phyloP scores from a whole-genome alignment of 1,140 invertebrate genomes.

The Heliconius hermathena region DNA sequence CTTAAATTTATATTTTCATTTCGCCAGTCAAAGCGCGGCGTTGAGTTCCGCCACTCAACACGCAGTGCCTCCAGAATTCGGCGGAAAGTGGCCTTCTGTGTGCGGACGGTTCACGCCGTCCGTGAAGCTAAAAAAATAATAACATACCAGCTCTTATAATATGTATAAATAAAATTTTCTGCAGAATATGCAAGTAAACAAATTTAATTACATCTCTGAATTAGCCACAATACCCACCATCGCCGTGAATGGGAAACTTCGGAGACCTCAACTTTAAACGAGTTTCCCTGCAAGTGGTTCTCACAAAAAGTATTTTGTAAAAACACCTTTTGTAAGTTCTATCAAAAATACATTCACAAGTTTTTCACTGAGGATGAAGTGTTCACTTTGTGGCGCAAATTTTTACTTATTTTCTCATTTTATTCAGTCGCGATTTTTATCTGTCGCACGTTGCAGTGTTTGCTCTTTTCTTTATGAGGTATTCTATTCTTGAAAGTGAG shows the following conservation, averaged over 20 bases:
- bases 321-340: conserved; percentile 52
- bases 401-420: conserved; percentile 27
- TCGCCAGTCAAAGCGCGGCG: too few relatives aligned
- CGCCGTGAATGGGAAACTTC: conserved; percentile 68
- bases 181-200: conserved; percentile 66
- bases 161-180: background rate
- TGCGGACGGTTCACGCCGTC: too few relatives aligned
- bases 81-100: too few relatives aligned
- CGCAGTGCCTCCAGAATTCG: too few relatives aligned
- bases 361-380: conserved; percentile 38
- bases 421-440: conserved; percentile 10
- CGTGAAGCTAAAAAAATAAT: background rate
- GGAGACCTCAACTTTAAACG: conserved; percentile 68
- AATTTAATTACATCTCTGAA: conserved; percentile 77
- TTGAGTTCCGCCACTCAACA: too few relatives aligned
- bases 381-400: conserved; percentile 32
- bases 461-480: background rate
- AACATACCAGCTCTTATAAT: background rate
- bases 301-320: conserved; percentile 57
- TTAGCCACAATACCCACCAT: conserved; percentile 73
- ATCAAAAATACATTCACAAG: conserved; percentile 43
- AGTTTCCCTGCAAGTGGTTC: conserved; percentile 58
- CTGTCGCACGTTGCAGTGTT: conserved; percentile 10
- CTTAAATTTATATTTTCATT: too few relatives aligned
- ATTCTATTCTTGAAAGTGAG: background rate